A percentile compares a stretch with the other conserved stretches of the same genome.
These are phyloP conservation scores for Phrynosoma platyrhinos DNA, from an alignment of 2,113 vertebrate genomes.

Conservation along the genomic window DNA sequence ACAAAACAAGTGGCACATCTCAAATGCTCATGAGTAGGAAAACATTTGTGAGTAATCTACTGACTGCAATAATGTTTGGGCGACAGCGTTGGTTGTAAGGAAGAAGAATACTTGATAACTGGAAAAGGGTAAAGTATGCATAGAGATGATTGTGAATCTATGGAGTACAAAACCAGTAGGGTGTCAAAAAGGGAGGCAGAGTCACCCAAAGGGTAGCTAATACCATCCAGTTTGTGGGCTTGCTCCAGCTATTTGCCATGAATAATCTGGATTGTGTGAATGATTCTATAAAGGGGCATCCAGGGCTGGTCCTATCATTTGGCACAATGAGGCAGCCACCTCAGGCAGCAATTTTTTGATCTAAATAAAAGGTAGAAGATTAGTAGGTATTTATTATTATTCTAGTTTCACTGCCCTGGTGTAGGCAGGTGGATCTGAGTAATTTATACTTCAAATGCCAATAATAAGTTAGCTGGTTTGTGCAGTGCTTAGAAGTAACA, in stretches of 20 bases:
- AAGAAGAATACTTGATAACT: neutral
- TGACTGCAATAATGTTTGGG: constrained; percentile 7
- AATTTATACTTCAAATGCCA: too few species aligned
- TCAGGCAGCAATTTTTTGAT: too few species aligned
- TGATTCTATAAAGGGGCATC: neutral
- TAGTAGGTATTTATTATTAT: too few species aligned
- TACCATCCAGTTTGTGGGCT: neutral
- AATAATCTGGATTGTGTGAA: neutral
- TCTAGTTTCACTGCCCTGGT: too few species aligned
- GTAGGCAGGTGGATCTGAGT: too few species aligned
- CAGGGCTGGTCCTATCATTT: too few species aligned
- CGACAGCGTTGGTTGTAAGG: neutral
- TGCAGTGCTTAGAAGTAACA: too few species aligned
- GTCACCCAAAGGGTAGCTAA: neutral
- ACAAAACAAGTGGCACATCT: constrained; percentile 20
- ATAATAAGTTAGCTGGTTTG: too few species aligned
- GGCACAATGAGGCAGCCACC: too few species aligned
- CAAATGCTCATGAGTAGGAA: neutral
- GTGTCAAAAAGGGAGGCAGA: neutral
- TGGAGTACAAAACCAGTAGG: neutral
- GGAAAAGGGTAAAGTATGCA: neutral
- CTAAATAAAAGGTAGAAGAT: too few species aligned
- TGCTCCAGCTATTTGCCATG: neutral
- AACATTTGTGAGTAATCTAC: constrained; percentile 14
- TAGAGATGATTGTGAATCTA: neutral